Base-by-base conservation (phyloP, 2,113 vertebrate species). In the Hyla sarda region DNA sequence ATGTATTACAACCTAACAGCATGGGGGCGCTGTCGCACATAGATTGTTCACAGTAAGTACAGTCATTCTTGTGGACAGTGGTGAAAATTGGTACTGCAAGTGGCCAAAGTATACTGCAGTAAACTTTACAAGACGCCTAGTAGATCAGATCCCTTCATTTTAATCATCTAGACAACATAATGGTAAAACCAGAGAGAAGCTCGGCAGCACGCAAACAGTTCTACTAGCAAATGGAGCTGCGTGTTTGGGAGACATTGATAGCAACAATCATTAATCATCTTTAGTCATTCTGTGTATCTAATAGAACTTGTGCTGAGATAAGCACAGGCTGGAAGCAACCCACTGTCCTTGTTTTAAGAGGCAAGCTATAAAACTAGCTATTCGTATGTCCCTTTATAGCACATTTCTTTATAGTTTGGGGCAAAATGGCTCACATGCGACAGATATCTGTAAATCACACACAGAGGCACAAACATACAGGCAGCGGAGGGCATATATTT, bases 251-350 rank as follows among this genome's bases (percentile, higher is more conserved):
- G 30, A 69, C 65, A 34, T 34, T 34, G 65, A 19, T 37, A 69
- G 65, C 32, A 21, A 37, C 65, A 69, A 34, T 34, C 32, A 69
- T 69, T 41, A 37, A 71, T 71, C 34, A 71, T 71, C 67, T 71
- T 41, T 41, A 69, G 32, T 10, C 67, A 10, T 41, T 41, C 9
- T 23, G 34, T 23, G 34, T 71, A 71, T 71, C 67, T 71, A 71
- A 37, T 71, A 71, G 16, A 37, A 37, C 30, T 71, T 37, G 32
- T 71, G 67, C 67, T 23, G 67, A 71, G 19, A 71, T 71, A 71
- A 71, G 67, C 34, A 41, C 17, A 23, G 67, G 67, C 19, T 71
- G 67, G 9, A 23, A 71, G 10, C 67, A 41, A 23, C 65, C 1
- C 5, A 37, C 32, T 41, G 32, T 41, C 67, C 14, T 32, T 2